These are phyloP conservation scores for Norana najaformis DNA, from an alignment of 2,888 invertebrate species.

Conservation along the genomic window DNA sequence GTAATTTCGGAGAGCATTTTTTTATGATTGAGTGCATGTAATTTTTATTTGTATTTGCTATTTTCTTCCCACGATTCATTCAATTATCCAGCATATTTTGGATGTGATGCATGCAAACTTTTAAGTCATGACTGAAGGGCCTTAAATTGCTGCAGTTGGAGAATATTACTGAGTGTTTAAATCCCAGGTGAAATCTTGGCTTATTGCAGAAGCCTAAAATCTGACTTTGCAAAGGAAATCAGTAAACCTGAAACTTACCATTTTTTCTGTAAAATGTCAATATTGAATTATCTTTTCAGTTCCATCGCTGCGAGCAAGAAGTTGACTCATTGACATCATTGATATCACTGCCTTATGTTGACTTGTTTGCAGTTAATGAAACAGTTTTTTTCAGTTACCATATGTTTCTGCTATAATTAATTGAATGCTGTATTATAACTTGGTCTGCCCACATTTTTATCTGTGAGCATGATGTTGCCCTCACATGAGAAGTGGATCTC, in stretches of 20 bases:
- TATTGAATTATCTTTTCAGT: neutral
- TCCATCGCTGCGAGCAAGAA: neutral
- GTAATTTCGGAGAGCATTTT: neutral
- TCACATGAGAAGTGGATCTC: neutral
- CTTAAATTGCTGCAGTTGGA: neutral
- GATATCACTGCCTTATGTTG: neutral
- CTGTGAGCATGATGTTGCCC: neutral
- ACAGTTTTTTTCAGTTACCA: neutral
- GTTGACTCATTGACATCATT: neutral
- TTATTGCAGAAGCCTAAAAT: neutral
- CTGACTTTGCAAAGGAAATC: neutral
- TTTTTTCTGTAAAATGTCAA: neutral
- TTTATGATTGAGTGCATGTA: neutral
- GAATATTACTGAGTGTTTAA: neutral
- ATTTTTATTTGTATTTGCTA: neutral
- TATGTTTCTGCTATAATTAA: no score
- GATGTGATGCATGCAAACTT: neutral
- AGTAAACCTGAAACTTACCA: neutral
- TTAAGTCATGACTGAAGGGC: neutral
- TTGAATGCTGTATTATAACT: neutral
- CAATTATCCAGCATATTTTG: neutral
- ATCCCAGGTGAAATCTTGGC: neutral
- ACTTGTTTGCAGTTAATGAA: neutral
- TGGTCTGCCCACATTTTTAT: neutral
- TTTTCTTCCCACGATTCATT: no score